Evolutionary conservation across 2,888 invertebrate species (phyloP).

Genomic region (Cataglyphis albicans): DNA sequence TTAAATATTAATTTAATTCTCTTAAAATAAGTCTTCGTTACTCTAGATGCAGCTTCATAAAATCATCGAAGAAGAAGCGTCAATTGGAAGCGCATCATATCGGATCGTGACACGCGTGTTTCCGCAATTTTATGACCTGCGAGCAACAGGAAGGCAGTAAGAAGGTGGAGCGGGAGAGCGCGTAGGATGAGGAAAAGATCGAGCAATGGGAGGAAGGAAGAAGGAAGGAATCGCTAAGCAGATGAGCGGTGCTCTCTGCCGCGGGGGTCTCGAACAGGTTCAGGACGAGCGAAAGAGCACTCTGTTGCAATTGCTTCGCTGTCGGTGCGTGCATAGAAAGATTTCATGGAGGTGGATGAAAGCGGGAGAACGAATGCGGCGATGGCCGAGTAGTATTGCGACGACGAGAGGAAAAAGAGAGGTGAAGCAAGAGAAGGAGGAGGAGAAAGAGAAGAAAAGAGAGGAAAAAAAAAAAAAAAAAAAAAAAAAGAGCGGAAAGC

Average conservation of each 20-base stretch:
- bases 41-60: not conserved
- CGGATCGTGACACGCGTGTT: not conserved
- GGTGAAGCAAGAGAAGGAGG: too few relatives aligned
- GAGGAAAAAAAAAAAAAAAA: not conserved
- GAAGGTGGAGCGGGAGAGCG: not conserved
- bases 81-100: constrained; percentile 3
- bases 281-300: constrained; percentile 58
- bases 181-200: constrained; percentile 40
- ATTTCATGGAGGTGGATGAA: constrained; percentile 48
- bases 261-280: constrained; percentile 55
- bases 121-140: constrained; percentile 19
- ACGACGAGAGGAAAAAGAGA: not conserved
- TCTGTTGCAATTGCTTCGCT: constrained; percentile 67
- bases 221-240: constrained; percentile 49
- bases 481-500: not conserved
- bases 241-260: constrained; percentile 55
- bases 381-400: constrained; percentile 1
- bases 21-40: not conserved
- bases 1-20: not conserved
- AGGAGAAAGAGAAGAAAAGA: not conserved
- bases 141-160: constrained; percentile 2
- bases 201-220: not conserved
- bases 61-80: not conserved
- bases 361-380: constrained; percentile 26
- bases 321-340: constrained; percentile 56